Base-by-base conservation (phyloP, 37 sponge, comb jelly and placozoan genomes). In the Spongilla lacustris region DNA sequence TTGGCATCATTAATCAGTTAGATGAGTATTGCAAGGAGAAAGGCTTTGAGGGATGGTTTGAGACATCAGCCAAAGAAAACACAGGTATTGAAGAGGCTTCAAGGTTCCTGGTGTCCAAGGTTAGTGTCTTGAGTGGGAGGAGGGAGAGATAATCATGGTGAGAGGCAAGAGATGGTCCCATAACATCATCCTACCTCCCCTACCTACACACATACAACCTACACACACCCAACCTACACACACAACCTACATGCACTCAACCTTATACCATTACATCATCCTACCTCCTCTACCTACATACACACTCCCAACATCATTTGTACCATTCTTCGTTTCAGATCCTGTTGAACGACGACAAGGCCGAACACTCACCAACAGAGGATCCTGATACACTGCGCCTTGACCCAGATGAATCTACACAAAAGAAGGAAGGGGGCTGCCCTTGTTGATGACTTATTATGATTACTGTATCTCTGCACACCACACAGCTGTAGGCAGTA, bases 21-120 rank as follows among this genome's bases (percentile, higher is more conserved):
- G 99, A 99, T 78, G 92, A 93, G 9, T 99, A 95, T 71, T 99
- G 99, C 41, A 86, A 87, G 49, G 96, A 99, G 34, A 93, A 95
- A 29, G 92, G 90, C 9, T 99, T 99, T 41, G 84, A 87, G 31
- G 94, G 88, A 10, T 97, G 97, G 94, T 97, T 95, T 75, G 94
- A 97, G 78, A 99, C 99, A 8, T 99, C 99, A 28, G 99, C 99
- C 10, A 99, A 99, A 81, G 97, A 99, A 75, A 97, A 99, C 69
- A 88, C 94, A 14, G 98, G 98, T 33, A 97, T 99, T 71, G 95
- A 93, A 73, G 99, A 99, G 76, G 96, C 99, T 32, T 95, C 98
- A 14, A 87, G 95, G 31, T 86, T 84, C 29, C 85, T 99, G 3
- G 98, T 99, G 17, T 84, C 96, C 30, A 87, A 97, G 92, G 98